Base-by-base conservation (phyloP, 2,113 vertebrate genomes). In the Scolopax mira region DNA sequence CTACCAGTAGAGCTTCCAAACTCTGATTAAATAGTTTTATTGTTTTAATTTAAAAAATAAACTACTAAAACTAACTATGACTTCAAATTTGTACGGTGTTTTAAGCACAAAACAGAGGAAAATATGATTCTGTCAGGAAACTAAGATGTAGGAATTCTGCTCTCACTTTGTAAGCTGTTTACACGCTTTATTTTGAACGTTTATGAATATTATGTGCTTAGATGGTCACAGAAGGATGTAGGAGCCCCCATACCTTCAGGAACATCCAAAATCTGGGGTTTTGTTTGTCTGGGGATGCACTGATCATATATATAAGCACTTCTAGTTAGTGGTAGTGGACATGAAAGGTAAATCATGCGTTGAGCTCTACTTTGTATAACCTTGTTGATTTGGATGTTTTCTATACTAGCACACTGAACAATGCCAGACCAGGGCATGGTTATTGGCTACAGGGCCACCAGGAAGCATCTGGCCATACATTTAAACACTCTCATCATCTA, bases 361-460 rank as follows among this genome's bases (percentile, higher is more conserved):
- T 39, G 10, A 51, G 35, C 46, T 86, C 18, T 33, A 0, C 5
- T 37, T 70, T 64, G 35, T 35, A 19, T 28, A 37, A 28, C 25
- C 7, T 41, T 0, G 1, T 13, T 41, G 30, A 22, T 79, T 25
- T 64, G 48, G 22, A 17, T 4, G 42, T 42, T 79, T 41, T 28
- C 62, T 54, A 0, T 5, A 8, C 21, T 46, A 35, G 57, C 0
- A 0, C 28, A 16, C 18, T 0, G 1, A 60, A 52, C 52, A 21
- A 15, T 30, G n/a, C 28, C 15, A 17, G 27, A 15, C 27, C 39
- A 33, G 39, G 39, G 15, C 25, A 15, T 1, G 22, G 35, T 85
- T 33, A 4, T 13, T 3, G 2, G 25, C 57, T 39, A n/a, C 0
- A 0, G 66, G 82, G 52, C 64, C 44, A 73, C 19, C 84, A 73